Conservation (phyloP, 2,113 vertebrate species). For the Amazona guildingii region DNA sequence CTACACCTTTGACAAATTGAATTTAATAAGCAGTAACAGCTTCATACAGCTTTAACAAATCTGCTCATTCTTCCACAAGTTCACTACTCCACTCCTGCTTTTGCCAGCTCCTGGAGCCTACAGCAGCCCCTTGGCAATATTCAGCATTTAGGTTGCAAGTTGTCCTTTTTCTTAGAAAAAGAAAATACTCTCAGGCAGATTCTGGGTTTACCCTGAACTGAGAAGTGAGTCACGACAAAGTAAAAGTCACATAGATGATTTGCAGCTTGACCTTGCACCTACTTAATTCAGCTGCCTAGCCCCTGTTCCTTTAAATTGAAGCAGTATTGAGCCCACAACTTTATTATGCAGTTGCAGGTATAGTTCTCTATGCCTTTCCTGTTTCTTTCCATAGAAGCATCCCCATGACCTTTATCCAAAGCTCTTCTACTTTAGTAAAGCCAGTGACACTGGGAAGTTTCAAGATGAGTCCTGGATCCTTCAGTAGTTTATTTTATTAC, state of each 20-base stretch:
- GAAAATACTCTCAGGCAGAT: not conserved
- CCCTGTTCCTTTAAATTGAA: not conserved
- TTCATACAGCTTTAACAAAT: slow-evolving; percentile 51
- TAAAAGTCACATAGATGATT: not conserved
- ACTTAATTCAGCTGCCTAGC: not conserved
- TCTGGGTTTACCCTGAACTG: not conserved
- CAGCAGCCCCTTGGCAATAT: slow-evolving; percentile 41
- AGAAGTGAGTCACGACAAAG: not conserved
- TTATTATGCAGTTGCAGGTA: not conserved
- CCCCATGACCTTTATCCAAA: not conserved
- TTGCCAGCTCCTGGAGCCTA: slow-evolving; percentile 15
- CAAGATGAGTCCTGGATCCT: not conserved
- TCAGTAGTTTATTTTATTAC: not conserved
- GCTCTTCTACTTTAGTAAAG: not conserved
- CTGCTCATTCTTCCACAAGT: not conserved
- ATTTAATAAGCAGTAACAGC: slow-evolving; percentile 54
- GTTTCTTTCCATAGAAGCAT: not conserved
- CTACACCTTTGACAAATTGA: slow-evolving; percentile 30
- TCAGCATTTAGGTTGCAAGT: slow-evolving; percentile 6
- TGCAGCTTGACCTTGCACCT: not conserved
- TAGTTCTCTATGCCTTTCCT: not conserved
- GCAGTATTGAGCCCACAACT: not conserved
- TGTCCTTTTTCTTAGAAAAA: not conserved
- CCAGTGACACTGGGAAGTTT: not conserved
- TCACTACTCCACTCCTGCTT: not conserved